These are phyloP conservation scores for Aphis gossypii DNA, from an alignment of 1,140 invertebrate species.

Conservation along the genomic window DNA sequence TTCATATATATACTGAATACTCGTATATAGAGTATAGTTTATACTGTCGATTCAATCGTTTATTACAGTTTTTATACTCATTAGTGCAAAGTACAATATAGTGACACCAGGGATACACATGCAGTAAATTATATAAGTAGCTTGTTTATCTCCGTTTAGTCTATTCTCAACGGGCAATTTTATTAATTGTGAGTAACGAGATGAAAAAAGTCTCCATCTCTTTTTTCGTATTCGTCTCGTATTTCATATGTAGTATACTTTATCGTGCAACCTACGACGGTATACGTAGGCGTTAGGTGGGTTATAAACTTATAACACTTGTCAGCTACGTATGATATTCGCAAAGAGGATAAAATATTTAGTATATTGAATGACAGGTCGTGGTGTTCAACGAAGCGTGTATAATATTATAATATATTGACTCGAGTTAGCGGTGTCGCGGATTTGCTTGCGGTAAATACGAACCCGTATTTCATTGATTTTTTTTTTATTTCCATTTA, in stretches of 20 bases:
- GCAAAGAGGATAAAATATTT: neutral
- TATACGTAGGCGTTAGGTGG: neutral
- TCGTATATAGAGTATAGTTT: neutral
- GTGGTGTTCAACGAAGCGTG: neutral
- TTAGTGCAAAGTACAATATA: neutral
- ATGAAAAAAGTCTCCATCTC: neutral
- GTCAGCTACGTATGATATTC: neutral
- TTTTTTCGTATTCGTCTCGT: neutral
- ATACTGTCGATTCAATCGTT: neutral
- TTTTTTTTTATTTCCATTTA: neutral
- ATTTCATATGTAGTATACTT: neutral
- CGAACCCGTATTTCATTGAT: neutral
- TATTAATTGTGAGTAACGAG: neutral
- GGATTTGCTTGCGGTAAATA: neutral
- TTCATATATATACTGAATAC: neutral
- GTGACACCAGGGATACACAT: neutral
- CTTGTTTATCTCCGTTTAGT: neutral
- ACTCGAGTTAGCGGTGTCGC: neutral
- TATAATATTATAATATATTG: neutral
- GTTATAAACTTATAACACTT: neutral
- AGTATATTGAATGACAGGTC: neutral
- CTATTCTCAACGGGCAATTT: neutral
- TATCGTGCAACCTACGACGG: neutral
- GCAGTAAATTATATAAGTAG: neutral
- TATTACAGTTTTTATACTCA: neutral